Evolutionary conservation across 2,888 invertebrate species (phyloP), one percentile per base, ranked within the genome.

Genomic region (Netelia melanura): DNA sequence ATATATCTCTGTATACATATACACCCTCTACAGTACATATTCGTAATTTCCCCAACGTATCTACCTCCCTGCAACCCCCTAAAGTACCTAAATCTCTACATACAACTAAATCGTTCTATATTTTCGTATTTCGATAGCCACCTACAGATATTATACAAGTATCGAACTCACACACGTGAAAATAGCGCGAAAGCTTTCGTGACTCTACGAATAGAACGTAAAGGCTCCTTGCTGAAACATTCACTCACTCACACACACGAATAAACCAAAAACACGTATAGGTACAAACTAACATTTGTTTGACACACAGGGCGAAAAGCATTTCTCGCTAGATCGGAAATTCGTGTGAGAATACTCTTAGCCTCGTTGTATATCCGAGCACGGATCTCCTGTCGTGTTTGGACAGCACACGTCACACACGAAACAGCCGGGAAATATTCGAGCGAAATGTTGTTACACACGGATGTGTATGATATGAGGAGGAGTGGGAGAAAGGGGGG

Each of bases 321-420:
- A 54, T 70, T 23, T 81, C 52, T 68, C 81, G 61, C 54, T 61
- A 17, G 38, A 17, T 74, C 43, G 75, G 44, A 77, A 77, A 67
- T 77, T 77, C 67, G 67, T 77, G 76, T 44, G 76, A 77, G 76
- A 70, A 23, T 67, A 25, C 43, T 30, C 48, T 64, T 25, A 23
- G 58, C 58, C 56, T 54, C 56, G 64, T 56, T 58, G 48, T 48
- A 43, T 65, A 71, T 56, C 21, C 30, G 64, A 52, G 67, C 67
- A 70, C 56, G 67, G 67, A 14, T 81, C 74, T 65, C 84, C 78
- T 84, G 78, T 84, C 84, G 84, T 84, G 81, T 78, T 84, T 70
- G 61, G 84, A 84, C 81, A 81, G 77, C 74, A 81, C 64, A 84
- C 84, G 84, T 81, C 81, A 84, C 81, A 81, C 84, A 82, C 85